Base-by-base conservation (phyloP, 2,113 vertebrate genomes). In the Bos indicus region DNA sequence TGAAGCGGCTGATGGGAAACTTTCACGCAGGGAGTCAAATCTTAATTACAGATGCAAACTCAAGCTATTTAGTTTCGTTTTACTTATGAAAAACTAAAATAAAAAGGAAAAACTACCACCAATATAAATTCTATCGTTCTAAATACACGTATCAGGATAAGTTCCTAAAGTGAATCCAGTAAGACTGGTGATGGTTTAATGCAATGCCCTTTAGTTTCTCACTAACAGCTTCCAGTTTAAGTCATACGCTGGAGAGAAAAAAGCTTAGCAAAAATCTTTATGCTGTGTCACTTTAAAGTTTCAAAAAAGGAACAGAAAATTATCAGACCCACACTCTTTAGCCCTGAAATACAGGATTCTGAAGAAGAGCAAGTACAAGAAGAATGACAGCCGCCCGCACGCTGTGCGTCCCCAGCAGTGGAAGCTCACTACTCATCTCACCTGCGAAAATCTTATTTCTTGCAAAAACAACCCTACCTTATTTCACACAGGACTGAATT, bases 31-130 rank as follows among this genome's bases (percentile, higher is more conserved):
- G 26, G 15, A 77, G 64, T 14, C 36, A 36, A 84, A 48, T 48
- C 92, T 97, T 51, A 86, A 95, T 30, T 80, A 90, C 7, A 81
- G 67, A 96, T n/a, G 67, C 13, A 93, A 96, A 96, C 51, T 87
- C 43, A 92, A 71, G 5, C 3, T 82, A 80, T n/a, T 46, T 83
- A n/a, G 30, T 78, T 86, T 78, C 77, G 25, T 74, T 96, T 93
- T 91, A 78, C 54, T 59, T 62, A 16, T 48, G 78, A 90, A n/a
- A 91, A 87, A 87, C 3, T 16, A 48, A 90, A 88, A 86, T 46
- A 48, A 81, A 90, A 62, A 46, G 7, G 25, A 62, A 40, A 82
- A 86, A 74, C 26, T 62, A 87, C 15, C 54, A 81, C 57, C 33
- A 87, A 85, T 56, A 84, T 33, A 90, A 78, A 85, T 19, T 28